Percentiles rank a stretch among this genome's conserved stretches.
Evolutionary conservation across 2,888 invertebrate species (phyloP).

Genomic region (Ennomos erosarius): DNA sequence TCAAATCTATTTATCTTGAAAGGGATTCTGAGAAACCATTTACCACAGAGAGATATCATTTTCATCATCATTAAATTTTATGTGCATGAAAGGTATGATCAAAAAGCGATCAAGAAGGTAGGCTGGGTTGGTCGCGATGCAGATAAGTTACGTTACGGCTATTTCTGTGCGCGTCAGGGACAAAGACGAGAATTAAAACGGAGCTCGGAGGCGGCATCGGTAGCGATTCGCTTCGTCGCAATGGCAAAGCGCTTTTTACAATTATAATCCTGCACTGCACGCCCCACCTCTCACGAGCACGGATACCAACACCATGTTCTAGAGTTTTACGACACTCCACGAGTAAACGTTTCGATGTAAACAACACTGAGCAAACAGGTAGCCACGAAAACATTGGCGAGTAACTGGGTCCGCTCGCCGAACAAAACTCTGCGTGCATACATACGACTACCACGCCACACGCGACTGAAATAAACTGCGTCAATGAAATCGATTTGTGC

Average conservation of each 20-base stretch:
- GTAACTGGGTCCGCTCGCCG: conserved; percentile 34
- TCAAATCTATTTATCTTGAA: too few species aligned
- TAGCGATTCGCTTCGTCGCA: conserved; percentile 36
- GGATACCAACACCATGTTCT: conserved; percentile 14
- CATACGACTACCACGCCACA: conserved; percentile 42
- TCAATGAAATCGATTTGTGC: conserved; percentile 61
- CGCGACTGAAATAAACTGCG: conserved; percentile 60
- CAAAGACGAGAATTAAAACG: conserved; percentile 57
- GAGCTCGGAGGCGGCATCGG: conserved; percentile 33
- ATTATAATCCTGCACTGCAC: conserved; percentile 45
- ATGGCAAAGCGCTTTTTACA: conserved; percentile 51
- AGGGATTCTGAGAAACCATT: too few species aligned
- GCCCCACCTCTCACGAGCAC: conserved; percentile 10
- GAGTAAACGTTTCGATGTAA: conserved; percentile 41
- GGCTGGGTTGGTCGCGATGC: conserved; percentile 15
- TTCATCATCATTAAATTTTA: too few species aligned
- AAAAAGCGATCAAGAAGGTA: conserved; percentile 32
- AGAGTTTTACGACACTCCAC: conserved; percentile 27
- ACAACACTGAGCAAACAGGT: conserved; percentile 36
- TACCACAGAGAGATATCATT: too few species aligned
- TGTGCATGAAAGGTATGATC: neutral
- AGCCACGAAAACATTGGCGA: conserved; percentile 34
- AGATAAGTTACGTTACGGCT: conserved; percentile 43
- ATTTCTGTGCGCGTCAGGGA: conserved; percentile 56
- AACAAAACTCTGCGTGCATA: conserved; percentile 36